phyloP scores from a whole-genome alignment of 2,113 vertebrate genomes.

The Perca flavescens region DNA sequence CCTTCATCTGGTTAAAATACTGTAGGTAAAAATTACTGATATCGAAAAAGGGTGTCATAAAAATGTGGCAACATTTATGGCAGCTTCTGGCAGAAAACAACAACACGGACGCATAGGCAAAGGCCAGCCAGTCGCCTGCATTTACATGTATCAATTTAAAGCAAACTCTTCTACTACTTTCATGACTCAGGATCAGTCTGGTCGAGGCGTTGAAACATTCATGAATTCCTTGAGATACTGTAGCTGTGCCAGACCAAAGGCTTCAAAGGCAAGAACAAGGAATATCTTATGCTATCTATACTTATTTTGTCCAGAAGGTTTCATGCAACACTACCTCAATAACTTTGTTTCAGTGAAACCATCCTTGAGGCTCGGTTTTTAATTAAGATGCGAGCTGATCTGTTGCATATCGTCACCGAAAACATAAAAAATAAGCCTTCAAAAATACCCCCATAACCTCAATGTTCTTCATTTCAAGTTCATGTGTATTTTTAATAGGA shows the following conservation, averaged over 20 bases:
- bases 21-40: too few relatives aligned
- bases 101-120: too few relatives aligned
- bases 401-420: neutral
- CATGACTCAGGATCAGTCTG: constrained; percentile 19
- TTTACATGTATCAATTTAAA: constrained; percentile 27
- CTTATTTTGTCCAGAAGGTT: neutral
- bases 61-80: too few relatives aligned
- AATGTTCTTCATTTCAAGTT: neutral
- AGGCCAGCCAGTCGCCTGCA: neutral
- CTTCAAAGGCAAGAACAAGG: constrained; percentile 6
- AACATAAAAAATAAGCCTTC: neutral
- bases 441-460: neutral
- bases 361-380: neutral
- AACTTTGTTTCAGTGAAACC: constrained; percentile 2
- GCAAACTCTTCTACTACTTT: constrained; percentile 9
- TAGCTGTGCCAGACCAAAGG: neutral
- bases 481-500: neutral
- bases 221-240: constrained; percentile 37
- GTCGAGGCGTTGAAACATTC: constrained; percentile 36
- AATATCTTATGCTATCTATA: neutral
- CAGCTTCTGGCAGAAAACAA: too few relatives aligned
- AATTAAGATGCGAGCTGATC: neutral
- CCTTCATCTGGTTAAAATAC: too few relatives aligned
- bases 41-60: too few relatives aligned
- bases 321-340: neutral